Base-by-base conservation (phyloP, 2,888 invertebrate species). In the Parascotia fuliginaria region DNA sequence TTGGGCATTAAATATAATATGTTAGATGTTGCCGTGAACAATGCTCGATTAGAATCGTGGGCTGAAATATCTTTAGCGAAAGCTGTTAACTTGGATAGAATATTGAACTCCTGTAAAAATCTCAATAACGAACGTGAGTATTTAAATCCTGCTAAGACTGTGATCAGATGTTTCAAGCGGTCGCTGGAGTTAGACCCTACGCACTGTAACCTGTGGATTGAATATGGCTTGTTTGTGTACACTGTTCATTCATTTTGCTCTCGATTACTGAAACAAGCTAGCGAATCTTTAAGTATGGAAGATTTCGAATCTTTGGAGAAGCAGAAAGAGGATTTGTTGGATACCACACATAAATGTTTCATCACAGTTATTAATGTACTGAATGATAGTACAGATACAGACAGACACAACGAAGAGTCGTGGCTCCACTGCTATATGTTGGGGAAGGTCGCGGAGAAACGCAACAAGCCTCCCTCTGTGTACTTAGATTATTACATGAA, bases 391-490 rank as follows among this genome's bases (percentile, higher is more conserved):
- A 82, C 78, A 42, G 93, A 93, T 59, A 83, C 91, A 0, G 94
- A 94, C 43, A 93, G 93, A 56, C 84, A 92, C 0, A 94, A 95
- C 58, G 98, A 98, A 77, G 98, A 98, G 76, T 94, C 96, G 48
- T 99, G 98, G 98, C 90, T 98, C 27, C 95, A 97, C 74, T 97
- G 97, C 81, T 98, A 98, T 77, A 98, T 98, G 96, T 90, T 98
- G n/a, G 98, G 98, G 0, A 99, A 99, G 93, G 96, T 98, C 42
- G 94, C 96, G 0, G 98, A 98, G 82, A 99, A 98, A 77, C 94
- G 94, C 51, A 95, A 95, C 61, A 95, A 95, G 59, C 94, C 95
- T 47, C 96, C 97, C 0, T 93, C 94, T 9, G 91, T 94, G 15
- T 97, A 95, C 83, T 89, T 98, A 36, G 94, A 95, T 61, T 96